Conservation (phyloP, 2,797 vertebrate species). For the Pogonophryne albipinna region DNA sequence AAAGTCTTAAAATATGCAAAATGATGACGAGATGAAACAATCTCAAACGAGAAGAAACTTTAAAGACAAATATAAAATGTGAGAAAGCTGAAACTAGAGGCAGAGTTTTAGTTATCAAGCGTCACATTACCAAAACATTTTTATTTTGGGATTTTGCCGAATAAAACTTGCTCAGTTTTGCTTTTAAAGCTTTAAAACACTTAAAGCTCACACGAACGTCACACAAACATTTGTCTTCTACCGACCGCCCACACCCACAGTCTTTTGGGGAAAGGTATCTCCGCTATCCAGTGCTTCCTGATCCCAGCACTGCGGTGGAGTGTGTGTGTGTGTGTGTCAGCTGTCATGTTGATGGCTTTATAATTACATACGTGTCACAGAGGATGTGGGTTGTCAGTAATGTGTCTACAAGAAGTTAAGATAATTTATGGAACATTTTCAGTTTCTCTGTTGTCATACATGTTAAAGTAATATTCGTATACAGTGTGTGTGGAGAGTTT, state of each 20-base stretch:
- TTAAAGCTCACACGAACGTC: slow-evolving; percentile 13
- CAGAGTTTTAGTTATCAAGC: background rate
- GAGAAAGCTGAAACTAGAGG: background rate
- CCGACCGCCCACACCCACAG: slow-evolving; percentile 45
- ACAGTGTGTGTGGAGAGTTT: background rate
- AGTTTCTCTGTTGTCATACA: slow-evolving; percentile 6
- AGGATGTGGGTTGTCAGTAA: slow-evolving; percentile 78
- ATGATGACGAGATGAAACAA: background rate
- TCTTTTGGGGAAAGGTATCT: slow-evolving; percentile 48
- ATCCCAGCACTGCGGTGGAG: slow-evolving; percentile 13
- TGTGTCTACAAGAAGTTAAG: slow-evolving; percentile 33
- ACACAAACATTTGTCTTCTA: slow-evolving; percentile 25
- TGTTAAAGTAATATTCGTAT: background rate
- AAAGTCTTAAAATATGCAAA: background rate
- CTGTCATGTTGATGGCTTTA: slow-evolving; percentile 67
- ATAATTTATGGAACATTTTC: slow-evolving; percentile 4
- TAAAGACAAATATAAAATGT: background rate
- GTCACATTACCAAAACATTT: background rate
- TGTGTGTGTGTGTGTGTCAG: slow-evolving; percentile 49
- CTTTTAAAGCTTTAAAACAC: slow-evolving; percentile 26
- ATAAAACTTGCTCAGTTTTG: slow-evolving; percentile 8
- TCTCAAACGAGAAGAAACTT: background rate
- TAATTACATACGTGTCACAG: slow-evolving; percentile 64
- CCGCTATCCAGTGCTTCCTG: slow-evolving; percentile 67
- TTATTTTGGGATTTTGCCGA: background rate